phyloP scores from a whole-genome alignment of 2,113 vertebrate species.

The Urocynchramus pylzowi region DNA sequence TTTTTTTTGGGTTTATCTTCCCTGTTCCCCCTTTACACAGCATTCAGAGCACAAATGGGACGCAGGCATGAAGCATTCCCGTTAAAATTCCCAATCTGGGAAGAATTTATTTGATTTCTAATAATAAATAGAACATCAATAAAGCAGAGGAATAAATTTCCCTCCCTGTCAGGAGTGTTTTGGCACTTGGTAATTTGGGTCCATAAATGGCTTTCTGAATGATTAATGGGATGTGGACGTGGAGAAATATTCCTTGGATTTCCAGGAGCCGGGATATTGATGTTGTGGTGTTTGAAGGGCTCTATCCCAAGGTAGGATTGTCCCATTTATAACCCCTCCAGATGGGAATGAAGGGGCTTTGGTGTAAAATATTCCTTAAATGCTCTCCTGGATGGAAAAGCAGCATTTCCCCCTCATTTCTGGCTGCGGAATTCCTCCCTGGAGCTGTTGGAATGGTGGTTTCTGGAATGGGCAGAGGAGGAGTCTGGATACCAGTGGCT shows the following conservation, averaged over 20 bases:
- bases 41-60: background rate
- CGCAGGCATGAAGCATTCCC: background rate
- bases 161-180: constrained; percentile 26
- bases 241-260: constrained; percentile 47
- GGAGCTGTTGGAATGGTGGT: background rate
- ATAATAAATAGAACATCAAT: constrained; percentile 1
- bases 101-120: constrained; percentile 25
- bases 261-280: constrained; percentile 30
- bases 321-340: constrained; percentile 41
- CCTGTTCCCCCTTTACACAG: background rate
- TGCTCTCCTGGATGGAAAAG: background rate
- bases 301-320: background rate
- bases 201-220: constrained; percentile 48
- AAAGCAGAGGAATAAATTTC: background rate
- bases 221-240: constrained; percentile 41
- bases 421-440: background rate
- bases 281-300: background rate
- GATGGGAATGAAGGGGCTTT: background rate
- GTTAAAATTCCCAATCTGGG: background rate
- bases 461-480: background rate
- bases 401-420: background rate
- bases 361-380: constrained; percentile 21
- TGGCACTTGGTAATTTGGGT: constrained; percentile 53
- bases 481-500: background rate
- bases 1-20: background rate